A percentile compares a stretch with the other conserved stretches of the same genome.
Conservation (phyloP, 1,140 invertebrate species). For the Drosophila nebulosa region DNA sequence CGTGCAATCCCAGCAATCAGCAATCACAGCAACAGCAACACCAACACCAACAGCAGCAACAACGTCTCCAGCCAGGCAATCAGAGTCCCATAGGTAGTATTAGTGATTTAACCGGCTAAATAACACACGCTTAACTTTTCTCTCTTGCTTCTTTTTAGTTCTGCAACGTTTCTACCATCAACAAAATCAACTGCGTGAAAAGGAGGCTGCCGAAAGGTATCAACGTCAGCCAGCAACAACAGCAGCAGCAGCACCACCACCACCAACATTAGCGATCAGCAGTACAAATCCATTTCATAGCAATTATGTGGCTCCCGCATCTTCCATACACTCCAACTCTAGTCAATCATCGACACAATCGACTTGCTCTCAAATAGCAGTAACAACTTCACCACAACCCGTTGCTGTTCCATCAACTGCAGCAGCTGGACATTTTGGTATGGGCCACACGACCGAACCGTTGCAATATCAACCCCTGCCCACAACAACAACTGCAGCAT, state of each 20-base stretch:
- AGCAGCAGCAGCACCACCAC: not conserved
- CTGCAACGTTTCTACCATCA: conserved; percentile 82
- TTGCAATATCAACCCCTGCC: conserved; percentile 72
- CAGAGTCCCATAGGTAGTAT: conserved; percentile 76
- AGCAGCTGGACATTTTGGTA: conserved; percentile 57
- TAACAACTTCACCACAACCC: conserved; percentile 19
- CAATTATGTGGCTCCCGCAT: conserved; percentile 66
- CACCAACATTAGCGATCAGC: conserved; percentile 9
- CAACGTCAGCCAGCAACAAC: conserved; percentile 30
- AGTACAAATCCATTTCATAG: conserved; percentile 74
- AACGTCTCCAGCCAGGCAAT: conserved; percentile 69
- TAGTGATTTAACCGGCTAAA: too few species aligned
- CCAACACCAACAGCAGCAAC: too few species aligned
- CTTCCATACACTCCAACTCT: conserved; percentile 74
- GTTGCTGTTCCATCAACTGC: conserved; percentile 13
- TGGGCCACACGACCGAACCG: conserved; percentile 34
- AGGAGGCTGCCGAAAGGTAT: conserved; percentile 63
- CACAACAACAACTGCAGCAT: conserved; percentile 25
- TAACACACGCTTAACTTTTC: not conserved
- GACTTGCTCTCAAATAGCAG: conserved; percentile 69
- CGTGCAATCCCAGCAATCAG: conserved; percentile 45
- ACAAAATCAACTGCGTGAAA: conserved; percentile 80
- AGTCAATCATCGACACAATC: conserved; percentile 79
- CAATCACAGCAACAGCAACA: conserved; percentile 41
- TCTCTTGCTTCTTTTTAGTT: conserved; percentile 43